phyloP scores from a whole-genome alignment of 2,888 invertebrate genomes.

The Dinocampus coccinellae region DNA sequence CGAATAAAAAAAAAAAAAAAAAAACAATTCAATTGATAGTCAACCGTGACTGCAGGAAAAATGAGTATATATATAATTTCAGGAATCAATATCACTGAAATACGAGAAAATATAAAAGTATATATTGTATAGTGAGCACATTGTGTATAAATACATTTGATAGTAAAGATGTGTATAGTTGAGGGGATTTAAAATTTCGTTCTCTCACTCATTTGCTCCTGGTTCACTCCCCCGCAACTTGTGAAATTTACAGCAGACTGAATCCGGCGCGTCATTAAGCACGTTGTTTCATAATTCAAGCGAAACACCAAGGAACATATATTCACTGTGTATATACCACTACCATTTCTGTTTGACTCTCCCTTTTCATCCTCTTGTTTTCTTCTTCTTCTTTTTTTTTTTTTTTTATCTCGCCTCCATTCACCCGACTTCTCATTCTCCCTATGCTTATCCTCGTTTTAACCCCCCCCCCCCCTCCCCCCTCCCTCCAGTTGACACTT shows the following conservation, averaged over 20 bases:
- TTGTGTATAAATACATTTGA: too few relatives aligned
- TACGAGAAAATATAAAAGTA: constrained; percentile 3
- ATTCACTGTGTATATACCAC: constrained; percentile 42
- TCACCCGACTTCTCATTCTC: not conserved
- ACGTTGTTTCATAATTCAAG: constrained; percentile 69
- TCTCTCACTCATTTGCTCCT: constrained; percentile 33
- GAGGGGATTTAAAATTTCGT: constrained; percentile 58
- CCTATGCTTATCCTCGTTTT: constrained; percentile 9
- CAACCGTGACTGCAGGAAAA: not conserved
- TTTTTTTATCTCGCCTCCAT: constrained; percentile 6
- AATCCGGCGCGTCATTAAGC: constrained; percentile 68
- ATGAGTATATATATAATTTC: not conserved
- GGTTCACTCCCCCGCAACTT: constrained; percentile 37
- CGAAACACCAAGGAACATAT: constrained; percentile 43
- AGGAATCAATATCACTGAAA: not conserved
- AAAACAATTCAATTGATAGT: not conserved
- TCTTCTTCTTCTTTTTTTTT: constrained; percentile 20
- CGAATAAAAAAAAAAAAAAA: too few relatives aligned
- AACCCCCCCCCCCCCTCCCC: constrained; percentile 2
- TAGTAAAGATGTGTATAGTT: constrained; percentile 28
- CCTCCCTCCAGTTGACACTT: constrained; percentile 8
- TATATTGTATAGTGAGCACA: constrained; percentile 18
- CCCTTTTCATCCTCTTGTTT: not conserved
- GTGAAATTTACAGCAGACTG: constrained; percentile 64
- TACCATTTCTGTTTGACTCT: constrained; percentile 16